These are phyloP conservation scores for Diplosoma virens DNA, from an alignment of 23 tunicate species.

Conservation along the genomic window DNA sequence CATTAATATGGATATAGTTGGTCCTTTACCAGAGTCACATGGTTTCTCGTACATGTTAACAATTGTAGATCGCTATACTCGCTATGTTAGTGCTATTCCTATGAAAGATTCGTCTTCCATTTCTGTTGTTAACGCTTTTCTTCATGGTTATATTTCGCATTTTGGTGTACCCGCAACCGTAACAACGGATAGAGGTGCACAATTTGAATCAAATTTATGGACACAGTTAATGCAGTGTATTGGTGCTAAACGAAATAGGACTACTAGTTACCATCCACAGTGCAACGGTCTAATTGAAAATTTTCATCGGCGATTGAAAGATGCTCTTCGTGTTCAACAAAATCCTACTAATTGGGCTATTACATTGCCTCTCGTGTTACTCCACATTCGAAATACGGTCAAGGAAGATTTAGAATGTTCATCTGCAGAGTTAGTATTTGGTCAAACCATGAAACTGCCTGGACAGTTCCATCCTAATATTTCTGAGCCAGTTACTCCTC, in stretches of 20 bases:
- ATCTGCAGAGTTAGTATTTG: background rate
- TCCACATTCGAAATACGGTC: background rate
- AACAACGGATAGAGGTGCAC: conserved; percentile 4
- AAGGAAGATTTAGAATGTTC: background rate
- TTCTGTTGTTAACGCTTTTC: background rate
- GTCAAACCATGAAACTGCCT: background rate
- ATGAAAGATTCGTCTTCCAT: background rate
- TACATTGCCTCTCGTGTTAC: background rate
- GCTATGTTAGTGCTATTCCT: background rate
- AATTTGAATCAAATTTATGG: conserved; percentile 15
- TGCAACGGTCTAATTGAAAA: background rate
- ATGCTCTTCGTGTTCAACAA: background rate
- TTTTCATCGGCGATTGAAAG: background rate
- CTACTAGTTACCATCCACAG: background rate
- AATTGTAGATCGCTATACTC: background rate
- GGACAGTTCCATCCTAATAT: background rate
- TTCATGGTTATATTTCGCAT: background rate
- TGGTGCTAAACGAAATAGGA: background rate
- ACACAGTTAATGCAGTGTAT: background rate
- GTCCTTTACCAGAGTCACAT: background rate
- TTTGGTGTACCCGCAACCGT: conserved; percentile 9
- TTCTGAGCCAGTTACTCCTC: background rate
- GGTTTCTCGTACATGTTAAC: background rate
- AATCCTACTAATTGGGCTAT: background rate
- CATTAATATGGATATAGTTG: background rate